These are phyloP conservation scores for Takifugu flavidus DNA, from an alignment of 2,113 vertebrate species.

Conservation along the genomic window DNA sequence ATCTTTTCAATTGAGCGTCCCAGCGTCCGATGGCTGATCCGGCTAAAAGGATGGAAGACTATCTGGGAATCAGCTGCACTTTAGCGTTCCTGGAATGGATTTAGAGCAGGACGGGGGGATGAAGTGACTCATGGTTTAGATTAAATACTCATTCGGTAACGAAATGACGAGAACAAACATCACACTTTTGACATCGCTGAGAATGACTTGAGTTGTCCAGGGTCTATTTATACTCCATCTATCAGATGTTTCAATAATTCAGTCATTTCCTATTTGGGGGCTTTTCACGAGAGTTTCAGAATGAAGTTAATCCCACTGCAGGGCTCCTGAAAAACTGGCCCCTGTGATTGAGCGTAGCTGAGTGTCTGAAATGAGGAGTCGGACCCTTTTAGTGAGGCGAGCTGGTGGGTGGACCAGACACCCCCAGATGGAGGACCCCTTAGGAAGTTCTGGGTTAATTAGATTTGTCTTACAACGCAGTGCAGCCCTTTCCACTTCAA, in stretches of 20 bases:
- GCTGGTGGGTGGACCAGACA: slow-evolving; percentile 40
- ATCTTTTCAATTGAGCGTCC: slow-evolving; percentile 51
- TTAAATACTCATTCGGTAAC: slow-evolving; percentile 1
- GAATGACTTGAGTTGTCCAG: too few species aligned
- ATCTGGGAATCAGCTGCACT: slow-evolving; percentile 61
- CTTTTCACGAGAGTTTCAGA: too few species aligned
- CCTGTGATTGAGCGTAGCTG: slow-evolving; percentile 28
- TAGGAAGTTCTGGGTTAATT: slow-evolving; percentile 74
- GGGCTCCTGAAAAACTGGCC: too few species aligned
- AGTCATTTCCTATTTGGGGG: too few species aligned
- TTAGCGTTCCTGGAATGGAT: slow-evolving; percentile 42
- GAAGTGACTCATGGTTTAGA: slow-evolving; percentile 51
- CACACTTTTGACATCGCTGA: too few species aligned
- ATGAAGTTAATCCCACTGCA: too few species aligned
- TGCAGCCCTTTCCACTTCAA: slow-evolving; percentile 71
- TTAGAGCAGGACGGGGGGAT: slow-evolving; percentile 51
- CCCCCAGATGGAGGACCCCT: slow-evolving; percentile 57
- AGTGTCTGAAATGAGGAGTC: slow-evolving; percentile 48
- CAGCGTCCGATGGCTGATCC: slow-evolving; percentile 48
- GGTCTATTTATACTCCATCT: too few species aligned
- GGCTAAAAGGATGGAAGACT: slow-evolving; percentile 55
- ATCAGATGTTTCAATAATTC: too few species aligned
- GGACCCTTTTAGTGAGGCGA: slow-evolving; percentile 52
- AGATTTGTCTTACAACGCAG: slow-evolving; percentile 72
- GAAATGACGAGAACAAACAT: too few species aligned